Conservation (phyloP, 2,113 vertebrate species). For the Aspidoscelis tigris region DNA sequence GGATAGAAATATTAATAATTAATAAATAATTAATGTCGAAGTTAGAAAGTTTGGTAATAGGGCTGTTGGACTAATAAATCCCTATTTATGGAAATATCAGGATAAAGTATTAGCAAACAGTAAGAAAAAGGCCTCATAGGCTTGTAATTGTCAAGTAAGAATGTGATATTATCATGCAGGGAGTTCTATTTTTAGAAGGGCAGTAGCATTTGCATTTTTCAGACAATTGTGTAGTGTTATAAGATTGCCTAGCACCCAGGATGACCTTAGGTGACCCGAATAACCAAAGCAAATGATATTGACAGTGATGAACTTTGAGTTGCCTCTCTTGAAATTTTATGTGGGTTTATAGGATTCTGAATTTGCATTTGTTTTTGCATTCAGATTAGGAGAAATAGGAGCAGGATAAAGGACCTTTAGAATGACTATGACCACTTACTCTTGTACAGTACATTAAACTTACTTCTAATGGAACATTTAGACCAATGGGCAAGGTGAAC, state of each 20-base stretch:
- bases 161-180: background rate
- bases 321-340: background rate
- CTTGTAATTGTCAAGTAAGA: background rate
- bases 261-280: background rate
- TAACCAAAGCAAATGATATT: background rate
- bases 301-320: background rate
- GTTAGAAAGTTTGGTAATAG: background rate
- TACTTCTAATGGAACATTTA: background rate
- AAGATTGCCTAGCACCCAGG: background rate
- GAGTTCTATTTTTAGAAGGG: background rate
- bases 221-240: background rate
- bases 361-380: background rate
- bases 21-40: background rate
- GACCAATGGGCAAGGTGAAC: background rate
- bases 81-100: background rate
- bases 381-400: background rate
- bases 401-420: background rate
- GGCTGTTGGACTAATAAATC: background rate
- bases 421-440: too few relatives aligned
- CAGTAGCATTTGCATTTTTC: background rate
- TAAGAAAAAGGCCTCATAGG: background rate
- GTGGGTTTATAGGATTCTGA: background rate
- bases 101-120: background rate
- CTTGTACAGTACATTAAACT: background rate
- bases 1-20: too few relatives aligned